phyloP scores from a whole-genome alignment of 2,888 invertebrate species.

The Diadromus collaris region DNA sequence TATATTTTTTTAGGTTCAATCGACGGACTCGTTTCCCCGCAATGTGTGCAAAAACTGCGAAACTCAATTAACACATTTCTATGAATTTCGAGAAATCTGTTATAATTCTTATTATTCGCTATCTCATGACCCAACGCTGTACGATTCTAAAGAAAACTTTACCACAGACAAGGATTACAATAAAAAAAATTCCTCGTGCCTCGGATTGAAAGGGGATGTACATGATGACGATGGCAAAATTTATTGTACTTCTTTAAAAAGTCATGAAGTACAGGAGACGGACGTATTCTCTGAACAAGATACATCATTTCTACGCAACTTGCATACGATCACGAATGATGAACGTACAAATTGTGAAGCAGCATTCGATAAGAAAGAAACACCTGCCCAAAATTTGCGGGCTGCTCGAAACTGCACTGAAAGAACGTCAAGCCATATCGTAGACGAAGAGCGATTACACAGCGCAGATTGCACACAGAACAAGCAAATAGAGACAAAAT shows the following conservation, averaged over 20 bases:
- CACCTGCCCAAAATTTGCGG: neutral
- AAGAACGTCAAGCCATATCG: neutral
- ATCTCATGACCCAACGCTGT: constrained; percentile 5
- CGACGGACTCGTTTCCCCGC: constrained; percentile 57
- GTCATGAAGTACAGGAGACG: neutral
- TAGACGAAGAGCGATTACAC: neutral
- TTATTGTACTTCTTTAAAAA: neutral
- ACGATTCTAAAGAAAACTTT: constrained; percentile 18
- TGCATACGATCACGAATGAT: neutral
- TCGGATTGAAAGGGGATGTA: neutral
- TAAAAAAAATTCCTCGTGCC: neutral
- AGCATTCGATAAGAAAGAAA: neutral
- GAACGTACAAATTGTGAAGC: neutral
- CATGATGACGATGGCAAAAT: neutral
- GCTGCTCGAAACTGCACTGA: neutral
- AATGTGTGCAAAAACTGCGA: constrained; percentile 61
- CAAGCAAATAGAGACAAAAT: neutral
- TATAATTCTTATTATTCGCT: constrained; percentile 57
- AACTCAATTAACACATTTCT: constrained; percentile 57
- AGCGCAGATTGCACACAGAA: neutral
- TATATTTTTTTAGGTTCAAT: constrained; percentile 58
- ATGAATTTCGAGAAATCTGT: constrained; percentile 63
- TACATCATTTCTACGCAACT: neutral
- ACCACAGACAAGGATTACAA: neutral
- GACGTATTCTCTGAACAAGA: neutral